Evolutionary conservation across 2,113 vertebrate genomes (phyloP).

Genomic region (Microcebus griseorufus): DNA sequence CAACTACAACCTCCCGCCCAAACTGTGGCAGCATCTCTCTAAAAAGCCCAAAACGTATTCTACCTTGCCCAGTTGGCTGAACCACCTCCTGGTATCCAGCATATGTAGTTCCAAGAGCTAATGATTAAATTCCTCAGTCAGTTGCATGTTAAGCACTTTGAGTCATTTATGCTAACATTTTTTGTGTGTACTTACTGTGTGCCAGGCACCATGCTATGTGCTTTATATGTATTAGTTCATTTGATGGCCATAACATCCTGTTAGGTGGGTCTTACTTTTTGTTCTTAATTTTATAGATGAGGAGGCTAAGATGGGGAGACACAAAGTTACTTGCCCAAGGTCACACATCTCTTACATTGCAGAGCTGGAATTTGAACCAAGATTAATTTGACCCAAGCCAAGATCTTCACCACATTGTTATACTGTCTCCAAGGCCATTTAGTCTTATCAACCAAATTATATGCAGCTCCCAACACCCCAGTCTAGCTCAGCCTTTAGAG

Average conservation of each 20-base stretch:
- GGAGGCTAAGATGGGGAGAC: neutral
- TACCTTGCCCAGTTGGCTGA: neutral
- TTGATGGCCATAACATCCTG: conserved; percentile 26
- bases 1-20: neutral
- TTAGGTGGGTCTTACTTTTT: neutral
- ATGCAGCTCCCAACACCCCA: neutral
- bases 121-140: neutral
- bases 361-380: neutral
- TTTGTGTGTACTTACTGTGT: neutral
- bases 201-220: neutral
- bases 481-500: neutral
- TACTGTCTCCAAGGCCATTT: neutral
- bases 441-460: neutral
- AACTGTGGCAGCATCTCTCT: neutral
- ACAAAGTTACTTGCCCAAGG: neutral
- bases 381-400: neutral
- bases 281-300: neutral
- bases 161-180: neutral
- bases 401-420: neutral
- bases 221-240: neutral
- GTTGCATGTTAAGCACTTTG: neutral
- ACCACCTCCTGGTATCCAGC: neutral
- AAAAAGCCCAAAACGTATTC: neutral
- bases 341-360: neutral
- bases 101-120: neutral